Percentiles rank a stretch among this genome's conserved stretches.
Conservation (phyloP, 2,888 invertebrate species). For the Lasioglossum figueresi region DNA sequence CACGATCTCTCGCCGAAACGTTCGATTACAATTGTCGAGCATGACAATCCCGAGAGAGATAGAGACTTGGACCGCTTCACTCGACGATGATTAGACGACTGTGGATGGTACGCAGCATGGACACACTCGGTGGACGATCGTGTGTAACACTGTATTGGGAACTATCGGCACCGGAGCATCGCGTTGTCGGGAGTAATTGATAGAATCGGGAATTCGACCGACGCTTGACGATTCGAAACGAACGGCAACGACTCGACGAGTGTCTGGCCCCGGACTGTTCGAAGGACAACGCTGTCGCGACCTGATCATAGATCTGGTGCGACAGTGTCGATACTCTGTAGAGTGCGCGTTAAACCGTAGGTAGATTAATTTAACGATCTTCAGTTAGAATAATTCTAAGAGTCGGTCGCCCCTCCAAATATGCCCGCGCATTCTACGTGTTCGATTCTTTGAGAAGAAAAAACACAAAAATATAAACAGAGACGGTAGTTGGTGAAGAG, state of each 20-base stretch:
- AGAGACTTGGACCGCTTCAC: conserved; percentile 44
- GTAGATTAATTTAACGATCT: conserved; percentile 81
- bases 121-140: background rate
- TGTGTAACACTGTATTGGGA: background rate
- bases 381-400: conserved; percentile 76
- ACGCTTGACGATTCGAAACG: too few species aligned
- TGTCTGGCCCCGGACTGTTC: conserved; percentile 44
- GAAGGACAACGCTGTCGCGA: conserved; percentile 29
- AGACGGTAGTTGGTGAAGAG: conserved; percentile 5
- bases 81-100: conserved; percentile 24
- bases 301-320: conserved; percentile 12
- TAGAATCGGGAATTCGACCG: background rate
- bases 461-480: background rate
- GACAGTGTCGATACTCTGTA: conserved; percentile 54
- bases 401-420: conserved; percentile 44
- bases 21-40: conserved; percentile 8
- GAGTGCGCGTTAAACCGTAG: conserved; percentile 71
- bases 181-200: conserved; percentile 2
- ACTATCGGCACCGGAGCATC: conserved; percentile 8
- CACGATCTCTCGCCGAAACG: background rate
- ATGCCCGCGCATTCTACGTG: conserved; percentile 35
- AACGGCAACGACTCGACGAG: conserved; percentile 35
- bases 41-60: conserved; percentile 51
- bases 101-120: background rate
- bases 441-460: background rate